Conservation (phyloP, 2,797 vertebrate genomes). For the Gorsachius magnificus region DNA sequence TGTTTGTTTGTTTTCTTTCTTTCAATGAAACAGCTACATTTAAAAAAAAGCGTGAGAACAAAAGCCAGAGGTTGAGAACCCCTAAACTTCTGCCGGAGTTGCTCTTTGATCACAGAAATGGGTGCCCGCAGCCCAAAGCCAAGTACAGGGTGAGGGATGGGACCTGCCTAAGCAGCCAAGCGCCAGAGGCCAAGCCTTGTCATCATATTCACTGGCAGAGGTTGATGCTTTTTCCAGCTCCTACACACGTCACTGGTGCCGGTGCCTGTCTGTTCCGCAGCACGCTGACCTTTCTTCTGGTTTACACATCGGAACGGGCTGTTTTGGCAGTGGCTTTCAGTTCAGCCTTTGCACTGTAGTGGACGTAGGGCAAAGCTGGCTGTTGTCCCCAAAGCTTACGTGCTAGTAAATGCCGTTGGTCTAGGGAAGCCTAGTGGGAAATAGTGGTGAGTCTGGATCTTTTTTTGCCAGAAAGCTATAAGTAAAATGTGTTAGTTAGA, state of each 20-base stretch:
- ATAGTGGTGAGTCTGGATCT: background rate
- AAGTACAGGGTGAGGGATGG: background rate
- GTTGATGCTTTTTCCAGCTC: conserved; percentile 41
- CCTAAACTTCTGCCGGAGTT: background rate
- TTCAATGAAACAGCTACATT: background rate
- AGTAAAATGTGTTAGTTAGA: background rate
- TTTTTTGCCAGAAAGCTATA: background rate
- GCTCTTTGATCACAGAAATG: background rate
- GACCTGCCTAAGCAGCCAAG: background rate
- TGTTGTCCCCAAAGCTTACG: background rate
- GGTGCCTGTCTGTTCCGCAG: background rate
- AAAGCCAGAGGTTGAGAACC: background rate
- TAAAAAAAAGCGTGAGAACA: background rate
- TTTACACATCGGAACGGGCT: background rate
- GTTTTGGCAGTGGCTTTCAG: conserved; percentile 3
- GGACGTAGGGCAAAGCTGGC: background rate
- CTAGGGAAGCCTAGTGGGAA: background rate
- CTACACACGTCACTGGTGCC: conserved; percentile 7
- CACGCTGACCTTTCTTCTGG: conserved; percentile 39
- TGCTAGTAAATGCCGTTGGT: background rate
- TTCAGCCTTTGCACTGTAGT: background rate
- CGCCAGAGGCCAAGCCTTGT: background rate
- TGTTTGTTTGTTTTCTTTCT: background rate
- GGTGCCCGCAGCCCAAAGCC: background rate
- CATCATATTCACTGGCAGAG: background rate